phyloP scores from a whole-genome alignment of 2,797 vertebrate species.

The Argya squamiceps region DNA sequence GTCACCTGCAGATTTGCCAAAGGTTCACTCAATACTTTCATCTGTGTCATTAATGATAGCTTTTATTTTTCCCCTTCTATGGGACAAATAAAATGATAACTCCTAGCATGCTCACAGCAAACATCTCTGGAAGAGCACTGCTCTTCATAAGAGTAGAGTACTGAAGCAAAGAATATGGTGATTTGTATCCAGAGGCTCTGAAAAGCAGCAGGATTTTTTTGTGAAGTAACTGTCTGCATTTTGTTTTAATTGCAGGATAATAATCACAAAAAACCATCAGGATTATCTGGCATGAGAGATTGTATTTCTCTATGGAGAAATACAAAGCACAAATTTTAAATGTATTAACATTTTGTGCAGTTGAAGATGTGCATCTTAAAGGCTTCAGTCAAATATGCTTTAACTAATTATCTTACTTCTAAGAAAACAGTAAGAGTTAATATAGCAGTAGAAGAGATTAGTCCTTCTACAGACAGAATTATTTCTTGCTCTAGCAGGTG shows the following conservation, averaged over 20 bases:
- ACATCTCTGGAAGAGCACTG: background rate
- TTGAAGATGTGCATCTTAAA: background rate
- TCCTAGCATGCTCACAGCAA: background rate
- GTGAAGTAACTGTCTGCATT: fast-evolving
- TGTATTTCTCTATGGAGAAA: background rate
- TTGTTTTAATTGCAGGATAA: background rate
- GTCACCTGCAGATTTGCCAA: background rate
- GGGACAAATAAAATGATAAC: background rate
- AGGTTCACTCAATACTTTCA: background rate
- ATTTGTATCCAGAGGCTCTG: background rate
- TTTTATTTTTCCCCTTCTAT: background rate
- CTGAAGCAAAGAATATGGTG: background rate
- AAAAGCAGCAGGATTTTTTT: background rate
- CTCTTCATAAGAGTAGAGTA: background rate
- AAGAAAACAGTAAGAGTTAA: background rate
- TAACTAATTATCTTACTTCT: background rate
- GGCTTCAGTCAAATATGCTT: background rate
- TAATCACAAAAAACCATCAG: background rate
- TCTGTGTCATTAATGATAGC: background rate
- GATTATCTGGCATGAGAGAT: background rate
- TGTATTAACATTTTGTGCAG: background rate
- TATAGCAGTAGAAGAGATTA: background rate
- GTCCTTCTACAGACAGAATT: background rate
- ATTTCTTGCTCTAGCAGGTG: background rate
- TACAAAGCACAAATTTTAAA: background rate